phyloP scores from a whole-genome alignment of 1,140 invertebrate genomes.

The Drosophila ambigua region DNA sequence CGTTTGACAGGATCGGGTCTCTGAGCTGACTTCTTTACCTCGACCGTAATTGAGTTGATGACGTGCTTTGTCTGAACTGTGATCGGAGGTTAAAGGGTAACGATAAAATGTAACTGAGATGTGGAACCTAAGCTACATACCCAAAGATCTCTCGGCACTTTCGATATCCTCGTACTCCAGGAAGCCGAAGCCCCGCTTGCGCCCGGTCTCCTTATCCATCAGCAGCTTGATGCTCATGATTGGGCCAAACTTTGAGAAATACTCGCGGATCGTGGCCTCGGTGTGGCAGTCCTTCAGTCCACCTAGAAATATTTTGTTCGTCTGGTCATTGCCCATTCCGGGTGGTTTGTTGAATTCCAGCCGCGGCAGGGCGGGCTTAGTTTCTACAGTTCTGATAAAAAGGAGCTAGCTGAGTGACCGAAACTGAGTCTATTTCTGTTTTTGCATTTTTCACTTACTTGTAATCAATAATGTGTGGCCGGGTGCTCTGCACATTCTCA shows the following conservation, averaged over 20 bases:
- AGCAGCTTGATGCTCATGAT: slow-evolving; percentile 93
- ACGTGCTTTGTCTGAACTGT: slow-evolving; percentile 89
- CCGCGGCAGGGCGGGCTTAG: slow-evolving; percentile 97
- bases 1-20: slow-evolving; percentile 86
- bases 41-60: slow-evolving; percentile 89
- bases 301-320: slow-evolving; percentile 97
- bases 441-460: slow-evolving; percentile 77
- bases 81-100: slow-evolving; percentile 42
- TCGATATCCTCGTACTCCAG: slow-evolving; percentile 96
- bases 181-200: slow-evolving; percentile 96
- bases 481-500: slow-evolving; percentile 57
- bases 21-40: slow-evolving; percentile 91
- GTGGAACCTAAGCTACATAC: slow-evolving; percentile 13
- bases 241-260: slow-evolving; percentile 93
- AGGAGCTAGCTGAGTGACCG: no score
- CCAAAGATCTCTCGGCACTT: slow-evolving; percentile 50
- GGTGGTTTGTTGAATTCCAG: slow-evolving; percentile 94
- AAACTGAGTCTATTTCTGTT: no score
- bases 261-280: slow-evolving; percentile 92
- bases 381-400: slow-evolving; percentile 92
- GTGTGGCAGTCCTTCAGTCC: slow-evolving; percentile 95
- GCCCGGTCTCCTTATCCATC: slow-evolving; percentile 94
- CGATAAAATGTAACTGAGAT: neutral
- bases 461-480: slow-evolving; percentile 59
- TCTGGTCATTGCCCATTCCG: slow-evolving; percentile 88